Evolutionary conservation across 64 coral and sea anemone genomes (phyloP).

Genomic region (Montipora capricornis): DNA sequence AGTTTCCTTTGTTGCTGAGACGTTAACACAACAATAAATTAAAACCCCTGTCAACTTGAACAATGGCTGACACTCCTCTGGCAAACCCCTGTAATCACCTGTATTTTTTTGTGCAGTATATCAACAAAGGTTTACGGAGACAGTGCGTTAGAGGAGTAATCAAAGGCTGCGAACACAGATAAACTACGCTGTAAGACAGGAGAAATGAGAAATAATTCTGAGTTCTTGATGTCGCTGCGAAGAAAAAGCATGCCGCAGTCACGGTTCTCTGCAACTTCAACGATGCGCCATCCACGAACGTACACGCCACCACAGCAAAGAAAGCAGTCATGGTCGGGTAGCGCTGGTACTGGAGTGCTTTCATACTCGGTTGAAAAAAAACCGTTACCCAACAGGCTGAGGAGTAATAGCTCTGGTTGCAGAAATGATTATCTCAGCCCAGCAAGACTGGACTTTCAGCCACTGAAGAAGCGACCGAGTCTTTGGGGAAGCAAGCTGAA

Average conservation of each 20-base stretch:
- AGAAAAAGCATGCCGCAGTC: constrained; percentile 1
- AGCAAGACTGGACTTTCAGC: constrained; percentile 24
- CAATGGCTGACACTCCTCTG: constrained; percentile 43
- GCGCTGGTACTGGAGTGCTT: background rate
- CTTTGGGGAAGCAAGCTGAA: constrained; percentile 36
- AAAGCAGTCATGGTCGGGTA: background rate
- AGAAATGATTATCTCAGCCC: constrained; percentile 13
- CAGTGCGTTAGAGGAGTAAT: background rate
- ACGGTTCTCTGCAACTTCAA: constrained; percentile 1
- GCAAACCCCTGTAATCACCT: background rate
- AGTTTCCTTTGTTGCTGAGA: constrained; percentile 17
- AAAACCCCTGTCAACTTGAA: constrained; percentile 43
- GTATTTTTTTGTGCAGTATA: background rate
- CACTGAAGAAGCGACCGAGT: constrained; percentile 49
- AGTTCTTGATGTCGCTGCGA: constrained; percentile 13
- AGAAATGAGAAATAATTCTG: background rate
- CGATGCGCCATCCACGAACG: constrained; percentile 18
- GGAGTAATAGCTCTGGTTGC: constrained; percentile 59
- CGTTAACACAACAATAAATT: constrained; percentile 1
- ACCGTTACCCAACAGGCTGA: background rate
- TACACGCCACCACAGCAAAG: constrained; percentile 24
- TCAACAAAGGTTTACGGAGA: background rate
- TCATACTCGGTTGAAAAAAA: constrained; percentile 8
- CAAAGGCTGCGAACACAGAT: background rate
- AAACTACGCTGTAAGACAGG: background rate